Percentiles rank a stretch among this genome's conserved stretches.
phyloP scores from a whole-genome alignment of 30 jellyfish, hydroid and myxozoan species.

The Turritopsis rubra region DNA sequence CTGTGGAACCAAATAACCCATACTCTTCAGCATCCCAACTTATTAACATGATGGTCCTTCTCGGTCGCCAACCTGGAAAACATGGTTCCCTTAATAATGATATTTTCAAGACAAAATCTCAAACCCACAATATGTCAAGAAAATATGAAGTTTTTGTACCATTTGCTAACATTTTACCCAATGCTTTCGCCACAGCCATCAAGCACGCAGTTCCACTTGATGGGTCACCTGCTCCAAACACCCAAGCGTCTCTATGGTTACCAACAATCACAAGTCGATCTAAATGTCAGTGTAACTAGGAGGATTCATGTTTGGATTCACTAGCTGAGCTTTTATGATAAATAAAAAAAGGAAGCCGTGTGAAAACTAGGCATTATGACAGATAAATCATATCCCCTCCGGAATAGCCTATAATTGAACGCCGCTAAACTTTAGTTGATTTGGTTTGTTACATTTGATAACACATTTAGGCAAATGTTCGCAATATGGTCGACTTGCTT shows the following conservation, averaged over 20 bases:
- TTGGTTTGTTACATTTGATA: no score
- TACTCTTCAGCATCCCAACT: constrained; percentile 58
- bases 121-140: not conserved
- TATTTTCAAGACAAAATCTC: not conserved
- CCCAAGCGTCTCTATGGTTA: constrained; percentile 66
- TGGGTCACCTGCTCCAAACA: constrained; percentile 54
- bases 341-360: not conserved
- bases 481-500: no score
- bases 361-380: not conserved
- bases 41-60: constrained; percentile 31
- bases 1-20: constrained; percentile 41
- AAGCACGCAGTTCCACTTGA: constrained; percentile 51
- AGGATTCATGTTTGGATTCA: not conserved
- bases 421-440: no score
- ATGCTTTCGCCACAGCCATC: constrained; percentile 39
- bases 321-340: not conserved
- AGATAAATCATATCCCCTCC: no score
- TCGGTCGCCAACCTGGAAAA: constrained; percentile 47
- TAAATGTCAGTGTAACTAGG: not conserved
- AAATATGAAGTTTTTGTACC: not conserved
- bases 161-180: constrained; percentile 24
- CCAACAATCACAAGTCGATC: constrained; percentile 50
- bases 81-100: no score
- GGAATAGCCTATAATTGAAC: no score
- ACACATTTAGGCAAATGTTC: no score